phyloP scores from a whole-genome alignment of 35 echinoderm and acorn worm genomes.

The Apostichopus californicus region DNA sequence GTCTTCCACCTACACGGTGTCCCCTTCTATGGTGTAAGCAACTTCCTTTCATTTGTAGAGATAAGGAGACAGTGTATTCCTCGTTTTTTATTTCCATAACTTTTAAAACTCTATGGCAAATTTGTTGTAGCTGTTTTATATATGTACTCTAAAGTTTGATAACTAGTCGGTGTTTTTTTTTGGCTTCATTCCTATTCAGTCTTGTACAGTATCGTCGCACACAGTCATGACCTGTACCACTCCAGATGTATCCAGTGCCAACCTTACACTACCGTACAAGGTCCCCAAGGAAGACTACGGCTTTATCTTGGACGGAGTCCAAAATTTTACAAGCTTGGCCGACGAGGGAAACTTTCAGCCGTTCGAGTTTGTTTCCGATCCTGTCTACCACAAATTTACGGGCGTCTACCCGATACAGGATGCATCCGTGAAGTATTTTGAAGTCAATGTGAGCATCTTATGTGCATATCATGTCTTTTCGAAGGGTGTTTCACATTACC shows the following conservation, averaged over 20 bases:
- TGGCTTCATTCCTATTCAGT: constrained; percentile 12
- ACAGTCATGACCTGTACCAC: constrained; percentile 60
- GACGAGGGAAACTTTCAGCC: constrained; percentile 52
- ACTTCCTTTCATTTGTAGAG: not conserved
- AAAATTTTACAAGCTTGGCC: constrained; percentile 61
- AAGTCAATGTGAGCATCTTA: constrained; percentile 28
- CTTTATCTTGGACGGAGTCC: constrained; percentile 74
- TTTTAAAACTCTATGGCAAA: too few species aligned
- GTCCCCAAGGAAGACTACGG: constrained; percentile 64
- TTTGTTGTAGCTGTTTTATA: too few species aligned
- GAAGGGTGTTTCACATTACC: too few species aligned
- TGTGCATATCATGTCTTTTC: not conserved
- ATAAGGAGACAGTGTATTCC: too few species aligned
- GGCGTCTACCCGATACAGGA: constrained; percentile 23
- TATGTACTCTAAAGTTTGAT: too few species aligned
- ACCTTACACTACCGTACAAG: constrained; percentile 34
- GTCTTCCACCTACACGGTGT: not conserved
- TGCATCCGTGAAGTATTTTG: constrained; percentile 28
- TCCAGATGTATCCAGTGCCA: constrained; percentile 60
- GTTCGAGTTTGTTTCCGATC: constrained; percentile 60
- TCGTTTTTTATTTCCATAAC: too few species aligned
- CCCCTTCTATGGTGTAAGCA: not conserved
- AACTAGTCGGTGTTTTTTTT: not conserved
- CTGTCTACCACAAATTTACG: constrained; percentile 66
- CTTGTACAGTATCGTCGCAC: constrained; percentile 13